Base-by-base conservation (phyloP, 1,140 invertebrate genomes). In the Macrosteles quadrilineatus region DNA sequence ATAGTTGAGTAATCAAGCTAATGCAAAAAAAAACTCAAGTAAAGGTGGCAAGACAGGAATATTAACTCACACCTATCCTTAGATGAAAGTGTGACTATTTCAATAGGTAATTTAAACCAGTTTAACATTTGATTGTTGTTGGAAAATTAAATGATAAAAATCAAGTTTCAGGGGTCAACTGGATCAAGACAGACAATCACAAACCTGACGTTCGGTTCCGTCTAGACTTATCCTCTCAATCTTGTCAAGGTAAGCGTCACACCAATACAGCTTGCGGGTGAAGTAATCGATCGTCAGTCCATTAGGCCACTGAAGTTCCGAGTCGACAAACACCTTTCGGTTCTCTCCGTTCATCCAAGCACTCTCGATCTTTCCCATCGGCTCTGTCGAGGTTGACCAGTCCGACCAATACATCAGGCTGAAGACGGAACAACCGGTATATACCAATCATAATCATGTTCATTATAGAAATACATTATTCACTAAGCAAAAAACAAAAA, bases 301-400 rank as follows among this genome's bases (percentile, higher is more conserved):
- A 77, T 84, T 86, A 0, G 86, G 86, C 84, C 85, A 87, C 31
- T 81, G 76, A 11, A 84, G 67, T 32, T 80, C 74, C 0, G 71
- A 45, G 2, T 71, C 69, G 3, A 86, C 78, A 45, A 86, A 77
- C 0, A 75, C 72, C 71, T 78, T 73, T 25, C 80, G 70, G 36
- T 83, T 74, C 11, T 72, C 78, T 21, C 85, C 85, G 76, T 85
- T 83, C 82, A 86, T 84, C 76, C 81, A 82, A n/a, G 84, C 80
- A 65, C 75, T 68, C 71, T 85, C 82, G 66, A 86, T 86, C 72
- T 77, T 79, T 0, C 80, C 83, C 19, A 71, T 69, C 27, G 62
- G 70, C 21, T 32, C 67, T 14, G 55, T 64, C 6, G 50, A 68
- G 23, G 68, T 74, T 4, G 76, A 73, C 84, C 84, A 86, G 69